Evolutionary conservation across 2,113 vertebrate genomes (phyloP).

Genomic region (Calyptomena viridis): DNA sequence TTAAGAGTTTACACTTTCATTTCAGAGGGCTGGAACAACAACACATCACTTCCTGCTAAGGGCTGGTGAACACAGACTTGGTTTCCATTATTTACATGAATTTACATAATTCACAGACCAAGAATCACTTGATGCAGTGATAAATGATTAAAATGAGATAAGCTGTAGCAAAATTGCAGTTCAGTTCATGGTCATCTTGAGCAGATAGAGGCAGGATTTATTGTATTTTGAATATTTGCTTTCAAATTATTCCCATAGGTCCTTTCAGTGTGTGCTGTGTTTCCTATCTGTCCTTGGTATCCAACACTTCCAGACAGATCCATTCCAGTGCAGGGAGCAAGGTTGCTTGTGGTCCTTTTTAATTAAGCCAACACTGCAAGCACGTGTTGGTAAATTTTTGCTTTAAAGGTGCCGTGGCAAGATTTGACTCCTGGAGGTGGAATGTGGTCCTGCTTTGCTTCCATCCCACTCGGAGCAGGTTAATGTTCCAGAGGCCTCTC

Average conservation of each 20-base stretch:
- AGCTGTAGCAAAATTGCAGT: background rate
- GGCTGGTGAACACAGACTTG: background rate
- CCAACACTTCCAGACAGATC: background rate
- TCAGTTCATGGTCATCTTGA: background rate
- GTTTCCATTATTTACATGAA: background rate
- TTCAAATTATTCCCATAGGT: background rate
- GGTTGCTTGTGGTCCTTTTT: background rate
- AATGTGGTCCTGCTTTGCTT: slow-evolving; percentile 50
- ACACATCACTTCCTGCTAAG: background rate
- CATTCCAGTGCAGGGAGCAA: background rate
- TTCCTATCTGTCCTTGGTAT: slow-evolving; percentile 1
- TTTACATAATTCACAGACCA: background rate
- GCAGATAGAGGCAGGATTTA: background rate
- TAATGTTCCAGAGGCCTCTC: slow-evolving; percentile 5
- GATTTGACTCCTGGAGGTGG: slow-evolving; percentile 14
- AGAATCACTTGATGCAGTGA: background rate
- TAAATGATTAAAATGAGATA: background rate
- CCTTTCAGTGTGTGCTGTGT: background rate
- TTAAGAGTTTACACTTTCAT: background rate
- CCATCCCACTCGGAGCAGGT: slow-evolving; percentile 22
- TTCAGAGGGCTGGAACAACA: background rate
- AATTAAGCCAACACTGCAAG: background rate
- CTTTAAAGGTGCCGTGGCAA: background rate
- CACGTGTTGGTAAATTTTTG: background rate
- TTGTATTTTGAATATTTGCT: background rate